Evolutionary conservation across 2,797 vertebrate species (phyloP).

Genomic region (Macropus fuliginosus): DNA sequence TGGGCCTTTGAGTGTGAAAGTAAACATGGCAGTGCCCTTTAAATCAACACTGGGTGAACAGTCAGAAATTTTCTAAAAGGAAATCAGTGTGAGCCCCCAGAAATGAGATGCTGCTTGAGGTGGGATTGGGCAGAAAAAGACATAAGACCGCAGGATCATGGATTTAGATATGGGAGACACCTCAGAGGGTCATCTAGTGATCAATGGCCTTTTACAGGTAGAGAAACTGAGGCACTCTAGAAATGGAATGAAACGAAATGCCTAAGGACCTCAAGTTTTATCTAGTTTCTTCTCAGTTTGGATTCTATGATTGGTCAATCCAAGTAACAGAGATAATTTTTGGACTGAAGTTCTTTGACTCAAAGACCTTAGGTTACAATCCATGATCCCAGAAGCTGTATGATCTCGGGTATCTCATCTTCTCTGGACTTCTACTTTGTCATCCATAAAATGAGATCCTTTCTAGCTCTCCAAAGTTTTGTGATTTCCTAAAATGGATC

Average conservation of each 20-base stretch:
- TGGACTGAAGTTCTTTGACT: not conserved
- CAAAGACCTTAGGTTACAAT: not conserved
- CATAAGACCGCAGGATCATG: not conserved
- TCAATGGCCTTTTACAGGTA: not conserved
- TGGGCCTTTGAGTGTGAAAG: not conserved
- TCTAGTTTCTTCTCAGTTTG: no score
- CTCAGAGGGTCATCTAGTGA: not conserved
- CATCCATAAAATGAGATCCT: not conserved
- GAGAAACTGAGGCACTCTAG: not conserved
- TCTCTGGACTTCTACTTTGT: not conserved
- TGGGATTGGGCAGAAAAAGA: not conserved
- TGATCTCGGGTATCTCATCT: not conserved
- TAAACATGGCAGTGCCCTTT: slow-evolving; percentile 53
- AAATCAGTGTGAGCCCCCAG: not conserved
- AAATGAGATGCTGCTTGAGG: not conserved
- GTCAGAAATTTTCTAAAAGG: accelerated
- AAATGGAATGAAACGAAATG: not conserved
- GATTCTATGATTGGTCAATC: no score
- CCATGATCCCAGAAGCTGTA: not conserved
- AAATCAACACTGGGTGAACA: slow-evolving; percentile 13
- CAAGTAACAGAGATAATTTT: not conserved
- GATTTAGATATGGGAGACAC: not conserved
- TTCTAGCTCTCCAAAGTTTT: not conserved
- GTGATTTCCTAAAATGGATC: not conserved
- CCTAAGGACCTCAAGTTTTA: not conserved